Conservation (phyloP, 2,113 vertebrate species). For the Polypterus bichir region DNA sequence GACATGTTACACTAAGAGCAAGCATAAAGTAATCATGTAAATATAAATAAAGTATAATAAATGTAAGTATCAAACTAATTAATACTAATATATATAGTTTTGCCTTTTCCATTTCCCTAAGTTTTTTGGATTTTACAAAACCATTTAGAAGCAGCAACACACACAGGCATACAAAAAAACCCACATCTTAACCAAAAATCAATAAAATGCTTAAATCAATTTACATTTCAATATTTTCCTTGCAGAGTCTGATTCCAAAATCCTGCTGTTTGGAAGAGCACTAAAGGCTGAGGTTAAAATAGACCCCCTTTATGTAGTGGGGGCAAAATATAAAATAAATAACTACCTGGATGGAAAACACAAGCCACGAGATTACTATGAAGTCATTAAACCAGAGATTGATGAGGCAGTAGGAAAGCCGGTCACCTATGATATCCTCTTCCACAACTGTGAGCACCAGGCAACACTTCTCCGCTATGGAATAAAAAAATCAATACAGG, state of each 20-base stretch:
- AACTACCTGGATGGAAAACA: slow-evolving; percentile 47
- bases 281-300: slow-evolving; percentile 48
- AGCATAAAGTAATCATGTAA: too few species aligned
- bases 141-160: too few species aligned
- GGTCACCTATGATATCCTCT: slow-evolving; percentile 55
- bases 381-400: slow-evolving; percentile 43
- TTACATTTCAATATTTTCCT: too few species aligned
- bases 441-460: slow-evolving; percentile 63
- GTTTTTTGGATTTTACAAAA: too few species aligned
- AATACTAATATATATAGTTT: too few species aligned
- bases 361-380: slow-evolving; percentile 42
- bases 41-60: too few species aligned
- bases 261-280: slow-evolving; percentile 46
- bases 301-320: slow-evolving; percentile 47
- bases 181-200: too few species aligned
- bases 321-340: slow-evolving; percentile 48
- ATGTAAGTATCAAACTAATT: too few species aligned
- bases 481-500: slow-evolving; percentile 52
- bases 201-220: too few species aligned
- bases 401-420: slow-evolving; percentile 43
- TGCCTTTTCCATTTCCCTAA: too few species aligned
- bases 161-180: too few species aligned
- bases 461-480: slow-evolving; percentile 51
- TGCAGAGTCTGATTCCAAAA: slow-evolving; percentile 33
- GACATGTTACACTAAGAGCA: too few species aligned